Evolutionary conservation across 2,113 vertebrate species (phyloP), one percentile per base, ranked within the genome.

Genomic region (Gopherus flavomarginatus): DNA sequence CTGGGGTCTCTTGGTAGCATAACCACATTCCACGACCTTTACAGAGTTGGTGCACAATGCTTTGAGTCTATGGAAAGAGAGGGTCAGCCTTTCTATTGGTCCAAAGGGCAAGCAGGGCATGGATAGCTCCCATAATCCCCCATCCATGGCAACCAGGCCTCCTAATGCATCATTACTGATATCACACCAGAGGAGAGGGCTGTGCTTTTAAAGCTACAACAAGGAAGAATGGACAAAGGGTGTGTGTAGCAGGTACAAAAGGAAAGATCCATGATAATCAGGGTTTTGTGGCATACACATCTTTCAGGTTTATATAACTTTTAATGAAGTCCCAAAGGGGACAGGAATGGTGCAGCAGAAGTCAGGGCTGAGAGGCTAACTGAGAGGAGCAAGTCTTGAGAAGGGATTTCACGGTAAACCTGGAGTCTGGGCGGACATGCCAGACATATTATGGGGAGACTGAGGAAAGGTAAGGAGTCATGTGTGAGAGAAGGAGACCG

Each of bases 131-230:
- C 42, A 50, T 12, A 79, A 82, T 8, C 26, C 12, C 47, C 87
- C 50, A 53, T 85, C 17, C 85, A 85, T 35, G 79, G 53, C 19
- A 10, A 5, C 27, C 16, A 14, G 4, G 3, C 29, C 83, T 89
- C 47, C 83, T 75, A 47, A 72, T n/a, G 47, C 29, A 24, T 31
- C 27, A 42, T 62, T 21, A 54, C 22, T 50, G 24, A 7, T 1
- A 4, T 0, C 22, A 4, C 5, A 1, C 44, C 53, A 42, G 3
- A 31, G 8, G 75, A 19, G 57, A 0, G 5, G 1, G 12, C 3
- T 1, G 6, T 13, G n/a, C n/a, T 7, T 83, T 38, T 38, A 72
- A 38, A 38, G n/a, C n/a, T n/a, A 69, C 35, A n/a, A 17, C 31
- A 35, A n/a, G 19, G 8, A 72, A 72, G 35, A n/a, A 38, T 38